Evolutionary conservation across 2,797 vertebrate genomes (phyloP).

Genomic region (Antrozous pallidus): DNA sequence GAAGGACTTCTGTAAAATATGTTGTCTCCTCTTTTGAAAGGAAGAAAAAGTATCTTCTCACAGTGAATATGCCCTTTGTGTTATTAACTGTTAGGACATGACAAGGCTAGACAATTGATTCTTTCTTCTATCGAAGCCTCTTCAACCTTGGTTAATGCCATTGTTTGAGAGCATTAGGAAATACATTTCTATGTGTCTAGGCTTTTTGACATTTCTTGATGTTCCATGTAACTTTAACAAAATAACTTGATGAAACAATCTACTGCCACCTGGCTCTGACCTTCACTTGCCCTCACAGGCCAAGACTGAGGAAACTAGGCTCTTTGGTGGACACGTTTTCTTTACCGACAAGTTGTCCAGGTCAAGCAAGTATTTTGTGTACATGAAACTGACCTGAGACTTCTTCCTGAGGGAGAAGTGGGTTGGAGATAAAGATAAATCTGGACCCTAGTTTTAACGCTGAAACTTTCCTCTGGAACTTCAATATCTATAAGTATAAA

Average conservation of each 20-base stretch:
- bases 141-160: neutral
- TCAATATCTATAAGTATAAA: neutral
- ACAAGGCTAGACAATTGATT: constrained; percentile 22
- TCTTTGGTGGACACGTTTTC: neutral
- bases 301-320: neutral
- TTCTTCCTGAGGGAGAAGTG: neutral
- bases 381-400: neutral
- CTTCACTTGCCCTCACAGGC: neutral
- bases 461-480: neutral
- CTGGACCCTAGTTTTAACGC: neutral
- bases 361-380: neutral
- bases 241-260: neutral
- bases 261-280: neutral
- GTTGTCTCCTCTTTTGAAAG: neutral
- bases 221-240: neutral
- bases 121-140: constrained; percentile 40
- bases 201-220: neutral
- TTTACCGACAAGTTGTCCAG: neutral
- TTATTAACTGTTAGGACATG: constrained; percentile 8
- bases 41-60: neutral
- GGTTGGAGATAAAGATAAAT: neutral
- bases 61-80: constrained; percentile 47
- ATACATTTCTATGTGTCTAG: neutral
- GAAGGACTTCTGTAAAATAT: neutral
- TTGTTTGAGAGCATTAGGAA: constrained; percentile 45